These are phyloP conservation scores for Entosphenus tridentatus DNA, from an alignment of 2,113 vertebrate genomes.

Conservation along the genomic window DNA sequence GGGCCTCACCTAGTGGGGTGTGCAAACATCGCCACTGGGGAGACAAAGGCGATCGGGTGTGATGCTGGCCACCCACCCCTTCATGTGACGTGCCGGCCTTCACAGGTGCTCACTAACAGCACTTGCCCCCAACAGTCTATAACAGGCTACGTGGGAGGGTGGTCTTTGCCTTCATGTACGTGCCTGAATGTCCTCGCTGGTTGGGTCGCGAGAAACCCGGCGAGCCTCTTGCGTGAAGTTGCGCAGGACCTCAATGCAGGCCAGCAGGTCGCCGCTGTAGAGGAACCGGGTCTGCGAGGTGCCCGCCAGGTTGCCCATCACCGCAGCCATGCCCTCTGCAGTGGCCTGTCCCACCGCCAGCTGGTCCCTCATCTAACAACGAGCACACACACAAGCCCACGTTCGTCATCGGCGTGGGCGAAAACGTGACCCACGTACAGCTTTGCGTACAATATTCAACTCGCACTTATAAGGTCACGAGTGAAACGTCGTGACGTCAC, in stretches of 20 bases:
- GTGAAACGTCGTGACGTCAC: too few relatives aligned
- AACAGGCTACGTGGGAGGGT: too few relatives aligned
- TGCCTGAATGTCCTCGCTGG: background rate
- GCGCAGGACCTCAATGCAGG: conserved; percentile 1
- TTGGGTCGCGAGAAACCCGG: background rate
- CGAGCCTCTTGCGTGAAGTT: conserved; percentile 2
- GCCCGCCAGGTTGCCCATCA: background rate
- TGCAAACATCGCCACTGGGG: too few relatives aligned
- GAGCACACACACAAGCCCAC: background rate
- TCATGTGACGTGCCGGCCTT: too few relatives aligned
- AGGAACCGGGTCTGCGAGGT: background rate
- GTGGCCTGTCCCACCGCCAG: background rate
- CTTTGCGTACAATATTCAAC: background rate
- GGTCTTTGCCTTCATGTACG: background rate
- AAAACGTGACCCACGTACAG: background rate
- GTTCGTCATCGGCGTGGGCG: background rate
- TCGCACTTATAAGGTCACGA: background rate
- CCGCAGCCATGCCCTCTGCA: conserved; percentile 2
- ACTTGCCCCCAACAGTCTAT: too few relatives aligned
- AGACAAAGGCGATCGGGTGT: too few relatives aligned
- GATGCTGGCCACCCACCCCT: too few relatives aligned
- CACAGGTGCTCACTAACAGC: too few relatives aligned
- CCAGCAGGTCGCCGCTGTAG: background rate
- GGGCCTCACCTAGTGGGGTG: too few relatives aligned
- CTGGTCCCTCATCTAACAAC: background rate